A percentile compares a stretch with the other conserved stretches of the same genome.
phyloP scores from a whole-genome alignment of 2,888 invertebrate species.

The Netelia virgata region DNA sequence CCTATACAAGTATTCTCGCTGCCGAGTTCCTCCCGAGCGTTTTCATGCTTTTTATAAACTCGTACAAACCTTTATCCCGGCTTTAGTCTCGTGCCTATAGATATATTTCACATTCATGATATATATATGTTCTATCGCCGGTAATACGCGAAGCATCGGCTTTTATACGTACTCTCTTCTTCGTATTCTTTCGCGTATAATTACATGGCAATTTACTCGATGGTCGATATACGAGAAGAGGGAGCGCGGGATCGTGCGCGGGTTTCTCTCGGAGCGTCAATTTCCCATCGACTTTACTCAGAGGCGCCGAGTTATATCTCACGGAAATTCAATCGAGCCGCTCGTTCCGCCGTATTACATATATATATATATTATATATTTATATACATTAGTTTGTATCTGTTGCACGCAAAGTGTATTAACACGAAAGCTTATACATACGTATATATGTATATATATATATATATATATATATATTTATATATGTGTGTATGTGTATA shows the following conservation, averaged over 20 bases:
- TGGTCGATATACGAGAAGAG: conserved; percentile 58
- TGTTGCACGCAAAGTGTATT: conserved; percentile 25
- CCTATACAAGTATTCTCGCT: conserved; percentile 17
- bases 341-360: conserved; percentile 17
- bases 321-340: conserved; percentile 62
- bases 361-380: background rate
- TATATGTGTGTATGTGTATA: too few species aligned
- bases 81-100: conserved; percentile 32
- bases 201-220: conserved; percentile 70
- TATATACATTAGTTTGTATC: conserved; percentile 20
- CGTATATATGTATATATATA: too few species aligned
- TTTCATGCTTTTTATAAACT: conserved; percentile 71
- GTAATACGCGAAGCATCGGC: conserved; percentile 66
- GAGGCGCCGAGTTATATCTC: conserved; percentile 38
- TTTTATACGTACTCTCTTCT: conserved; percentile 58
- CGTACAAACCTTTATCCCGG: conserved; percentile 72
- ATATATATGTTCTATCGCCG: conserved; percentile 49
- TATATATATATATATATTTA: too few species aligned
- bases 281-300: conserved; percentile 65
- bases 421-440: conserved; percentile 29
- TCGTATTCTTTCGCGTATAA: conserved; percentile 67
- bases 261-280: conserved; percentile 59
- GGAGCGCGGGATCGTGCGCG: conserved; percentile 55
- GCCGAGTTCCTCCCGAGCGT: conserved; percentile 55
- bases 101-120: conserved; percentile 27